Evolutionary conservation across 2,113 vertebrate genomes (phyloP).

Genomic region (Rousettus leschenaultii): DNA sequence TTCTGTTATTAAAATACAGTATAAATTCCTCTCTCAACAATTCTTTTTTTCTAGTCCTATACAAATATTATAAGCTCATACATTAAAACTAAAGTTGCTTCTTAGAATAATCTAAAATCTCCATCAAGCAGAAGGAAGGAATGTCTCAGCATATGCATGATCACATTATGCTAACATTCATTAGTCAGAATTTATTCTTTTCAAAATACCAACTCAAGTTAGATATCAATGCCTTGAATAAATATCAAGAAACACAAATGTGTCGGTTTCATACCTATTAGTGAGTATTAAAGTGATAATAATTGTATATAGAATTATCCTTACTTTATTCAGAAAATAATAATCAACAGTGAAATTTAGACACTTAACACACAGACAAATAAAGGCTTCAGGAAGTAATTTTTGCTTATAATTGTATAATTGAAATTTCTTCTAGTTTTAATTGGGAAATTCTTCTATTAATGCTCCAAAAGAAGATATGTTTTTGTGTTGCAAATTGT

Average conservation of each 20-base stretch:
- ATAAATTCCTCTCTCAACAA: conserved; percentile 77
- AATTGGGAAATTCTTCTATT: neutral
- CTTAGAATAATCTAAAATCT: conserved; percentile 70
- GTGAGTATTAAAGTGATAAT: neutral
- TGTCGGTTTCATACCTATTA: neutral
- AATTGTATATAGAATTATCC: neutral
- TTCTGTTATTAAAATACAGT: conserved; percentile 77
- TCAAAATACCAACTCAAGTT: conserved; percentile 59
- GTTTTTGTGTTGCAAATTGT: neutral
- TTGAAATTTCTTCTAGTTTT: conserved; percentile 8
- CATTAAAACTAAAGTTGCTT: conserved; percentile 66
- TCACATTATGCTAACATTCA: conserved; percentile 69
- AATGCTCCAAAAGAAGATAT: neutral
- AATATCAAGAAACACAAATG: neutral
- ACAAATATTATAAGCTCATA: conserved; percentile 75
- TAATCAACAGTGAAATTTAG: neutral
- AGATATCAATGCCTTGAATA: conserved; percentile 50
- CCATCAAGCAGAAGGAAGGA: conserved; percentile 66
- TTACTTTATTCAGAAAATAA: conserved; percentile 29
- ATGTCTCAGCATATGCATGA: conserved; percentile 68
- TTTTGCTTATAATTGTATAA: neutral
- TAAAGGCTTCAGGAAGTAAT: neutral
- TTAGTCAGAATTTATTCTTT: conserved; percentile 68
- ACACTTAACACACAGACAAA: neutral
- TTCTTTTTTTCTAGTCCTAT: conserved; percentile 79